A percentile compares a stretch with the other conserved stretches of the same genome.
These are phyloP conservation scores for Dynastes tityus DNA, from an alignment of 2,888 invertebrate genomes.

Conservation along the genomic window DNA sequence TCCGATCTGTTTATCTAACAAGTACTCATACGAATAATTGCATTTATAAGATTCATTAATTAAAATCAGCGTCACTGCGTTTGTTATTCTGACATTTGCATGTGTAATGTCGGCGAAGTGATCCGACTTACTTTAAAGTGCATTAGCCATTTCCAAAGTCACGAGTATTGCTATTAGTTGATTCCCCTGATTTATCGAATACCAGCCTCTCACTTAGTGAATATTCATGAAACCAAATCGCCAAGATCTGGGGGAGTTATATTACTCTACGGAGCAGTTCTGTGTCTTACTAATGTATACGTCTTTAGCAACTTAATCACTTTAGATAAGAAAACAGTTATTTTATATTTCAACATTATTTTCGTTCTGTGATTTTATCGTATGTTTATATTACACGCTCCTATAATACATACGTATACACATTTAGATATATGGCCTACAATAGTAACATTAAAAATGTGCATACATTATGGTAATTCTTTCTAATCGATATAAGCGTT, in stretches of 20 bases:
- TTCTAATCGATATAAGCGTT: constrained; percentile 41
- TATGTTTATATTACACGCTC: constrained; percentile 35
- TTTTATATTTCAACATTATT: constrained; percentile 46
- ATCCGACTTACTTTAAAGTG: constrained; percentile 54
- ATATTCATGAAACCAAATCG: constrained; percentile 57
- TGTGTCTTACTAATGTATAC: constrained; percentile 54
- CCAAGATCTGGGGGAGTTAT: constrained; percentile 54
- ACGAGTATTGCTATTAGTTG: constrained; percentile 56
- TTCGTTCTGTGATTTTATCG: constrained; percentile 38
- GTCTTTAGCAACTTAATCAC: constrained; percentile 51
- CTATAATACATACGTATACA: constrained; percentile 26
- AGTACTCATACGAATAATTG: background rate
- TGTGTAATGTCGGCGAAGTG: constrained; percentile 48
- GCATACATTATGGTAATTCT: constrained; percentile 44
- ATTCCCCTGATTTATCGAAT: constrained; percentile 56
- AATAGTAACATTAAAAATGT: constrained; percentile 38
- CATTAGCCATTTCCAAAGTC: constrained; percentile 58
- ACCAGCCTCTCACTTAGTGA: constrained; percentile 55
- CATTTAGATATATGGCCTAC: constrained; percentile 16
- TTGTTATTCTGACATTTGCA: constrained; percentile 50
- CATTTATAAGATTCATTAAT: background rate
- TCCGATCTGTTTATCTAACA: no score
- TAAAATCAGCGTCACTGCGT: background rate
- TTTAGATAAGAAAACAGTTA: constrained; percentile 43
- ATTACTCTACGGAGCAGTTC: constrained; percentile 49